A percentile compares a stretch with the other conserved stretches of the same genome.
Conservation (phyloP, 2,113 vertebrate genomes). For the Phalacrocorax pelagicus region DNA sequence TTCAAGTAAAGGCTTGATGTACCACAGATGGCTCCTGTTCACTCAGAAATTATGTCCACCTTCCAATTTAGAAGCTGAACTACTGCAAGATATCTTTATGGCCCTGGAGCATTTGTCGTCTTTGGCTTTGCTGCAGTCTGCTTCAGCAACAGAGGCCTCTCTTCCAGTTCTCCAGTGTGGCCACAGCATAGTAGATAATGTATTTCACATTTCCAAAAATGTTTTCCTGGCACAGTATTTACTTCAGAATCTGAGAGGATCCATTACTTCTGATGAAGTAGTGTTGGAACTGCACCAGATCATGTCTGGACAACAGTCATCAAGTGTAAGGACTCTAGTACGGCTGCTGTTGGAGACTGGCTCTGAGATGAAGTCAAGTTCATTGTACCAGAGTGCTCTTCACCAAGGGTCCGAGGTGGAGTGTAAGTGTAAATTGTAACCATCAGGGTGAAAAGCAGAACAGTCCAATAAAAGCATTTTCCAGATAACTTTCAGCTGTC, state of each 20-base stretch:
- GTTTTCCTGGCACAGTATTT: not conserved
- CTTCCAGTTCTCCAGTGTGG: not conserved
- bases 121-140: not conserved
- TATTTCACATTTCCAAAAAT: not conserved
- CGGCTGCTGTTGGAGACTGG: not conserved
- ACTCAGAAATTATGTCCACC: not conserved
- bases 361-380: not conserved
- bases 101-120: not conserved
- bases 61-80: not conserved
- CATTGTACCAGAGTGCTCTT: not conserved
- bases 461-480: not conserved
- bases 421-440: not conserved
- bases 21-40: not conserved
- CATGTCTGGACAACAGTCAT: not conserved
- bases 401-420: not conserved
- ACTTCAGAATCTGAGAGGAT: not conserved
- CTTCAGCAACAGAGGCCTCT: not conserved
- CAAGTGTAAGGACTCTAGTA: not conserved
- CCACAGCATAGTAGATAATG: not conserved
- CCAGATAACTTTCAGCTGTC: not conserved
- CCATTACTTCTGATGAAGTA: not conserved
- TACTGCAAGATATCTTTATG: not conserved
- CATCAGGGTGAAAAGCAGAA: not conserved
- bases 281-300: not conserved
- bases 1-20: not conserved